These are phyloP conservation scores for Planococcus citri DNA, from an alignment of 1,140 invertebrate genomes.

Conservation along the genomic window DNA sequence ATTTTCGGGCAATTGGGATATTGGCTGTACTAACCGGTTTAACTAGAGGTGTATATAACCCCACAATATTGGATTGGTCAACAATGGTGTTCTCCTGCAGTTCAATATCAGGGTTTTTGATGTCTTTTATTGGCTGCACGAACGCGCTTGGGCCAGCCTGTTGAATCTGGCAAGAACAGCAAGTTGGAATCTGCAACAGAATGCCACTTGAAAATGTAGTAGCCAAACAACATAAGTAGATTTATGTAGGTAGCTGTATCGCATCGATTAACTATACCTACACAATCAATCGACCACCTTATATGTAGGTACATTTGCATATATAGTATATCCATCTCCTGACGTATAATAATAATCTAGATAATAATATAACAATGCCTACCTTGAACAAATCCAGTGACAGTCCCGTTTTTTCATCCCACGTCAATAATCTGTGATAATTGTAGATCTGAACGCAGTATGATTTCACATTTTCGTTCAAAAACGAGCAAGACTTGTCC, in stretches of 20 bases:
- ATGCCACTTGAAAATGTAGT: no score
- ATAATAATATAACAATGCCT: no score
- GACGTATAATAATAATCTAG: no score
- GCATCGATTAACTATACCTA: no score
- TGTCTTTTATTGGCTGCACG: not conserved
- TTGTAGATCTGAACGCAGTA: slow-evolving; percentile 74
- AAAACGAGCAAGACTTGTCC: slow-evolving; percentile 58
- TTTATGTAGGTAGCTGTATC: no score
- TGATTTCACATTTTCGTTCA: slow-evolving; percentile 66
- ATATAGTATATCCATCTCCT: no score
- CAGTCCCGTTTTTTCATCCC: slow-evolving; percentile 64
- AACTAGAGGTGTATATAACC: not conserved
- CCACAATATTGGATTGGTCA: not conserved
- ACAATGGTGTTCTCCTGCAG: not conserved
- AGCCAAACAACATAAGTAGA: no score
- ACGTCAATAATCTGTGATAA: slow-evolving; percentile 71
- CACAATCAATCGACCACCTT: no score
- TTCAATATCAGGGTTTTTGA: not conserved
- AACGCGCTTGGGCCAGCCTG: not conserved
- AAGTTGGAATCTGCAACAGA: not conserved
- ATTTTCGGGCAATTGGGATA: not conserved
- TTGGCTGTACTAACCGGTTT: not conserved
- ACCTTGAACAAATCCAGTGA: slow-evolving; percentile 80
- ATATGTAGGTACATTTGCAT: no score
- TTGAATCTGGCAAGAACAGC: slow-evolving; percentile 5